Evolutionary conservation across 2,797 vertebrate genomes (phyloP).

Genomic region (Coranthus polyacanthus): DNA sequence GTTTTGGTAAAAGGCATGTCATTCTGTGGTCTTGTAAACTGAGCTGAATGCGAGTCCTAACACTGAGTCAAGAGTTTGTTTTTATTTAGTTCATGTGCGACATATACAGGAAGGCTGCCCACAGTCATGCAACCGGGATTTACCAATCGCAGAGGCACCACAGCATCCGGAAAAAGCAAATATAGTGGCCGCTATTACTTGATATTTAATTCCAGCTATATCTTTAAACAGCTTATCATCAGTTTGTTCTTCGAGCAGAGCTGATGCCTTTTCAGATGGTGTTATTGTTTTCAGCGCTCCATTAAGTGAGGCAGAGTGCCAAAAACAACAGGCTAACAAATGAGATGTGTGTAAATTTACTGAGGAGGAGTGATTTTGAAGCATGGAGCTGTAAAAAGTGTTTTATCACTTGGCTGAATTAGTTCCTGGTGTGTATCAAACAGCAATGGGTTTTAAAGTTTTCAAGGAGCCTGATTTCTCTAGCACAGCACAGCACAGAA

Average conservation of each 20-base stretch:
- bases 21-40: constrained; percentile 81
- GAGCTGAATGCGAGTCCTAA: constrained; percentile 60
- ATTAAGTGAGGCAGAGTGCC: constrained; percentile 63
- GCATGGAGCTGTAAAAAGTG: constrained; percentile 45
- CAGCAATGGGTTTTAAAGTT: constrained; percentile 25
- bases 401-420: constrained; percentile 58
- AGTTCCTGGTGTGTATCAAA: constrained; percentile 61
- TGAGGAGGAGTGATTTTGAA: constrained; percentile 45
- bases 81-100: constrained; percentile 77
- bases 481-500: constrained; percentile 45
- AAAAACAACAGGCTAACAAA: constrained; percentile 72
- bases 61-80: constrained; percentile 76
- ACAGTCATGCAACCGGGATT: constrained; percentile 69
- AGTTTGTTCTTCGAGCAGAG: constrained; percentile 36
- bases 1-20: constrained; percentile 70
- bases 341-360: constrained; percentile 66
- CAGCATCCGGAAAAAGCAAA: constrained; percentile 58
- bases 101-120: constrained; percentile 77
- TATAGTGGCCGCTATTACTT: constrained; percentile 33
- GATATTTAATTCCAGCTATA: constrained; percentile 48
- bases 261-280: constrained; percentile 47
- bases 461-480: constrained; percentile 31
- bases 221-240: constrained; percentile 50
- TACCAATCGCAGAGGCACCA: constrained; percentile 58
- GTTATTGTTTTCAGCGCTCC: constrained; percentile 60